Evolutionary conservation across 2,113 vertebrate genomes (phyloP).

Genomic region (Aplodontia rufa): DNA sequence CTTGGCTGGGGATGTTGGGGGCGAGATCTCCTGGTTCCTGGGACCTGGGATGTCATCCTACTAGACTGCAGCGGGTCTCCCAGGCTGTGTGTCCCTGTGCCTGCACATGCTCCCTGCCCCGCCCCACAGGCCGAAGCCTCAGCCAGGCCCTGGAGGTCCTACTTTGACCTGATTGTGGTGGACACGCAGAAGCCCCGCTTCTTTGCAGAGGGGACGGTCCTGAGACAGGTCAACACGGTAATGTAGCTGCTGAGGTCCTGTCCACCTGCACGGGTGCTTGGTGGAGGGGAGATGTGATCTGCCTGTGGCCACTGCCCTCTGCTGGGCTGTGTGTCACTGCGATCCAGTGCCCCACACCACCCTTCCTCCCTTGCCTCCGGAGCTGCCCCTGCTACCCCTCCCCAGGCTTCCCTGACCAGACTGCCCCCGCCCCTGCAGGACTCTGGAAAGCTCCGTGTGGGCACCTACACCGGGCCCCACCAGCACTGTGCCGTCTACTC

Average conservation of each 20-base stretch:
- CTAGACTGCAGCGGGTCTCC: neutral
- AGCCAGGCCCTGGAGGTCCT: slow-evolving; percentile 84
- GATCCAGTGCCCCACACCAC: neutral
- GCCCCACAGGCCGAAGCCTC: slow-evolving; percentile 65
- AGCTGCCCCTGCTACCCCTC: neutral
- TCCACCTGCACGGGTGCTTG: neutral
- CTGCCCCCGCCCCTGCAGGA: slow-evolving; percentile 79
- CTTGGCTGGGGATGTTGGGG: neutral
- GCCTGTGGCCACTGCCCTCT: neutral
- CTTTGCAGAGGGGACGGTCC: slow-evolving; percentile 88
- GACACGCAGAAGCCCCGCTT: slow-evolving; percentile 90
- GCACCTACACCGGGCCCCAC: slow-evolving; percentile 89
- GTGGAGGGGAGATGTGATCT: neutral
- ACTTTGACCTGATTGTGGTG: slow-evolving; percentile 90
- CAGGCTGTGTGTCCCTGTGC: neutral
- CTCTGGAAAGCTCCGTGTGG: slow-evolving; percentile 89
- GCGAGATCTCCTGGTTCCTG: neutral
- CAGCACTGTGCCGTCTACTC: slow-evolving; percentile 90
- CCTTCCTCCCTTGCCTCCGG: rapidly evolving
- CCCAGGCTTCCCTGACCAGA: neutral
- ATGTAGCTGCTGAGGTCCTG: neutral
- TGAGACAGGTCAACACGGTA: slow-evolving; percentile 91
- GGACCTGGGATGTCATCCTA: neutral
- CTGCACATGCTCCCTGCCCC: rapidly evolving
- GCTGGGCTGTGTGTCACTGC: neutral